Base-by-base conservation (phyloP, 2,888 invertebrate species). In the Cheilosia grossa region DNA sequence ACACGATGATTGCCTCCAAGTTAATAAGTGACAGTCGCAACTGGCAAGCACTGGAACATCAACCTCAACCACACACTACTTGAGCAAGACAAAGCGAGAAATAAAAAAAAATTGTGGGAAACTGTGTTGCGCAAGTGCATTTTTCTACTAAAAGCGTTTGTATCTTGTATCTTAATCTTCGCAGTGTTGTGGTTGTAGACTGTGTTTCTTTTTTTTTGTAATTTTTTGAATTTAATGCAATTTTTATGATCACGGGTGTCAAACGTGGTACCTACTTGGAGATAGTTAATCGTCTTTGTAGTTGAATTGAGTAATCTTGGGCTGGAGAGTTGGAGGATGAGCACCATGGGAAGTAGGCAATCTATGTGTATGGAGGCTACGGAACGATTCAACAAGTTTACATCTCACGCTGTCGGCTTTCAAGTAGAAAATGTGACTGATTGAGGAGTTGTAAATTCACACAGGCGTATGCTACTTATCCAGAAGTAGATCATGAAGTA, bases 111-210 rank as follows among this genome's bases (percentile, higher is more conserved):
- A 54, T 42, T 69, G 69, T 58, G 70, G 49, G 70, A 72, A 72
- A 59, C 51, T 19, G n/a, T 21, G 61, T 72, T 72, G 30, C 72
- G 72, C 72, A 72, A 72, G 53, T 72, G 61, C 59, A 53, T 51
- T 53, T 59, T 30, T 70, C 58, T 69, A 58, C 33, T 53, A 21
- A 21, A 9, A 30, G 19, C 21, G 10, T 10, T 58, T 33, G 47
- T 58, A 49, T 70, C 58, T 67, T 56, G 67, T 56, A 44, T 69
- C 51, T 51, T 53, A 27, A 40, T 40, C 53, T 53, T 24, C 33
- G 10, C 17, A 21, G 24, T 1, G 6, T 27, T 27, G 3, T 51
- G 4, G 33, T 19, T 17, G 17, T 19, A 2, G n/a, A 44, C 6
- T 5, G 47, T 40, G 10, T 37, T 37, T 37, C 37, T 49, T 3